phyloP scores from a whole-genome alignment of 2,888 invertebrate genomes.

The Lasioglossum pauxillum region DNA sequence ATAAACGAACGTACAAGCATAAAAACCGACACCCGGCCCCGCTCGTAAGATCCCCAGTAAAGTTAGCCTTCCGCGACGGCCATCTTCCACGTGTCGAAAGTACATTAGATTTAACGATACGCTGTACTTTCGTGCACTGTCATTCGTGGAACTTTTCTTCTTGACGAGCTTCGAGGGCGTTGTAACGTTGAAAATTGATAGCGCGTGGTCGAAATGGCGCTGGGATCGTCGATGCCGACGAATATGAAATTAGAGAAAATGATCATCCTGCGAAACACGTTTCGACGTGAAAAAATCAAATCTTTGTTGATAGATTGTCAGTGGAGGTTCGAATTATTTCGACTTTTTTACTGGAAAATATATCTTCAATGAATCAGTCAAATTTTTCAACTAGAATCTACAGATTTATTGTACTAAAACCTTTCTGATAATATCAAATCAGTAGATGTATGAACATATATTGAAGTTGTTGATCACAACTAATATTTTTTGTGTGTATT shows the following conservation, averaged over 20 bases:
- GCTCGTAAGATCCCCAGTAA: slow-evolving; percentile 56
- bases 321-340: not conserved
- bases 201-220: not conserved
- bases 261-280: not conserved
- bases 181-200: slow-evolving; percentile 5
- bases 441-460: too few relatives aligned
- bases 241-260: slow-evolving; percentile 4
- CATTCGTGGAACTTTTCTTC: not conserved
- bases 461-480: too few relatives aligned
- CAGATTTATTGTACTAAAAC: too few relatives aligned
- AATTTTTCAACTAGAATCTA: too few relatives aligned
- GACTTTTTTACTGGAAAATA: not conserved
- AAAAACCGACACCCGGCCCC: slow-evolving; percentile 62
- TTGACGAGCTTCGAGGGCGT: not conserved
- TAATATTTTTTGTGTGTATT: too few relatives aligned
- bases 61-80: slow-evolving; percentile 41
- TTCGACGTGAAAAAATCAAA: not conserved
- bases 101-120: slow-evolving; percentile 28
- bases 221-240: not conserved
- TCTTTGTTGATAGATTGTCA: not conserved
- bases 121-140: not conserved
- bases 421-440: too few relatives aligned
- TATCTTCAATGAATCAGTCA: not conserved
- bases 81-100: slow-evolving; percentile 56
- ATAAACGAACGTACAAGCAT: slow-evolving; percentile 61